A percentile compares a stretch with the other conserved stretches of the same genome.
These are phyloP conservation scores for Brachyalestes nurse DNA, from an alignment of 2,797 vertebrate species.

Conservation along the genomic window DNA sequence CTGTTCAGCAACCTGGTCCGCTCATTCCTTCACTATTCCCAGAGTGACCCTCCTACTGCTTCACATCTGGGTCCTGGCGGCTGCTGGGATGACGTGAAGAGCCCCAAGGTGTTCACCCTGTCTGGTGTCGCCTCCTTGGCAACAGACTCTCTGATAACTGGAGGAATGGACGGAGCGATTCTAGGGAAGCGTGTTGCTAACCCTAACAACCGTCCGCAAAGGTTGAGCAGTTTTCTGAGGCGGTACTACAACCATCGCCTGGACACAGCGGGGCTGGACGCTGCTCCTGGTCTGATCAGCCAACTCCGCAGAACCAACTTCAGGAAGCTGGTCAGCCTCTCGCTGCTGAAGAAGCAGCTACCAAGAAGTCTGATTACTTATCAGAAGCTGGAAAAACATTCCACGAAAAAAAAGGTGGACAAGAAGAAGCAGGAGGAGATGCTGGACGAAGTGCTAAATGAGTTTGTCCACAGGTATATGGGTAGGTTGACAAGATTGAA, in stretches of 20 bases:
- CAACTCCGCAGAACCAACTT: constrained; percentile 76
- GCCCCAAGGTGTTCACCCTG: constrained; percentile 80
- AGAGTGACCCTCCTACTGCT: neutral
- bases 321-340: constrained; percentile 41
- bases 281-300: constrained; percentile 66
- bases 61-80: constrained; percentile 72
- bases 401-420: constrained; percentile 25
- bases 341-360: constrained; percentile 71
- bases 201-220: constrained; percentile 21
- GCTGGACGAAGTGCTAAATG: constrained; percentile 66
- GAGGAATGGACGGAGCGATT: constrained; percentile 85
- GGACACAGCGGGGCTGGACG: constrained; percentile 60
- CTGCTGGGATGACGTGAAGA: constrained; percentile 83
- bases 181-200: constrained; percentile 72
- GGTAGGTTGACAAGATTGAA: constrained; percentile 69
- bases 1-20: constrained; percentile 72
- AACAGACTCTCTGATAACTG: constrained; percentile 80
- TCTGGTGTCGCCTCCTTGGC: constrained; percentile 62
- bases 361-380: constrained; percentile 62
- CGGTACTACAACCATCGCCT: constrained; percentile 78
- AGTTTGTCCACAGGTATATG: constrained; percentile 77
- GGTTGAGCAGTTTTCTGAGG: constrained; percentile 76
- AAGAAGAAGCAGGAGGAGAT: constrained; percentile 58
- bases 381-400: constrained; percentile 50
- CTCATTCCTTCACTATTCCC: constrained; percentile 65